A percentile compares a stretch with the other conserved stretches of the same genome.
Conservation (phyloP, 2,113 vertebrate genomes). For the Gnathonemus echidnorhynchus region DNA sequence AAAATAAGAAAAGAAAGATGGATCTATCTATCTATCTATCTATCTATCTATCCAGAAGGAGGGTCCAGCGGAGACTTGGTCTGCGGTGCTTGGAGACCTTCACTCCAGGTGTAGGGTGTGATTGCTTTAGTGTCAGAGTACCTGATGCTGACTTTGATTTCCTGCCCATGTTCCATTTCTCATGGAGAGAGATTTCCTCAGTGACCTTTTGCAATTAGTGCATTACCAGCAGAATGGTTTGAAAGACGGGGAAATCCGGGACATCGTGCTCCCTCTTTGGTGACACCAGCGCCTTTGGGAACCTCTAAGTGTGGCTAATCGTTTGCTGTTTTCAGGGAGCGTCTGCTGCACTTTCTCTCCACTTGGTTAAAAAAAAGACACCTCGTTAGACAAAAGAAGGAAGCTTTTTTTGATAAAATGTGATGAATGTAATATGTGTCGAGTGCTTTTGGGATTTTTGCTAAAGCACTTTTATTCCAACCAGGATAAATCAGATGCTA, state of each 20-base stretch:
- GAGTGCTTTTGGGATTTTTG: neutral
- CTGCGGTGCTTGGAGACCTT: neutral
- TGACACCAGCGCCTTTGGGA: neutral
- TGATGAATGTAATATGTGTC: neutral
- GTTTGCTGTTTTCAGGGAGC: conserved; percentile 58
- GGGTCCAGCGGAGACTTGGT: neutral
- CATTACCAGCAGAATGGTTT: neutral
- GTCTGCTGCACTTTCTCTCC: conserved; percentile 53
- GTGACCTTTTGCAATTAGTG: neutral
- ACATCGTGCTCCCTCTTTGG: neutral
- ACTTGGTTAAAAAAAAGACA: conserved; percentile 34
- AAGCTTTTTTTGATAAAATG: neutral
- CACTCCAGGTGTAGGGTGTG: neutral
- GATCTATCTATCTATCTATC: neutral
- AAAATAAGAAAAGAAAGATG: too few species aligned
- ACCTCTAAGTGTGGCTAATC: conserved; percentile 52
- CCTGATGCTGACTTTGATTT: neutral
- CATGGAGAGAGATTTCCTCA: neutral
- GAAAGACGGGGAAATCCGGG: neutral
- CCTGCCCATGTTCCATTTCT: neutral
- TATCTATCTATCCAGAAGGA: neutral
- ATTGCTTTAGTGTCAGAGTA: neutral
- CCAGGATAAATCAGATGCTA: neutral
- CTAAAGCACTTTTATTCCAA: neutral
- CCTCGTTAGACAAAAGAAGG: neutral